Base-by-base conservation (phyloP, 2,797 vertebrate species). In the Garrulus glandarius region DNA sequence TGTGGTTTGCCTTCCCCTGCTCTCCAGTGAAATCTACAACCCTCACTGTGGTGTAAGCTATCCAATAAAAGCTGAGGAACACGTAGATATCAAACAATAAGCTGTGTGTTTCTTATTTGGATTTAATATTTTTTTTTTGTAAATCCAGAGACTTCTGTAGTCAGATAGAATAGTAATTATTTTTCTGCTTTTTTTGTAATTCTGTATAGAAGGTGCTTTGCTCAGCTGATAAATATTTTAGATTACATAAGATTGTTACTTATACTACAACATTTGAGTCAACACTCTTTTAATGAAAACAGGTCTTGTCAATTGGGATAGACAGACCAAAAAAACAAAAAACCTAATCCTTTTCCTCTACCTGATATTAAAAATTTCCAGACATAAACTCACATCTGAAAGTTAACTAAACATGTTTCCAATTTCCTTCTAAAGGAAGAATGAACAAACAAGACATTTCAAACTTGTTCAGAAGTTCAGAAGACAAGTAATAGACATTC, bases 11-110 rank as follows among this genome's bases (percentile, higher is more conserved):
- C 59, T 76, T 68, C 32, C 27, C 11, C 55, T 79, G 30, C 14
- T 60, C 50, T 9, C 1, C 18, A 21, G 17, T 16, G 55, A 22
- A 65, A 79, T n/a, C 34, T 26, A 55, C 11, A 67, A 26, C 10
- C 6, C 59, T 60, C 0, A 0, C 5, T 84, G 70, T 5, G 20
- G 21, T 60, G 24, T 41, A 19, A 71, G 10, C 13, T 46, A 14
- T 24, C 17, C 47, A 84, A 68, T 11, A 71, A 75, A 63, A 84
- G 6, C 32, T 46, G 27, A 68, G 36, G n/a, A 20, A 86, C 92
- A 78, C 1, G 5, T 20, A 64, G 41, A 22, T 18, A 50, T 7
- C 11, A 70, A 88, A 52, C 3, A 77, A 39, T 39, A 69, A 83
- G 4, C 3, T 9, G 17, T 10, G 7, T 29, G 3, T 21, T 93